Evolutionary conservation across 2,888 invertebrate species (phyloP).

Genomic region (Rotaria magnacalcarata): DNA sequence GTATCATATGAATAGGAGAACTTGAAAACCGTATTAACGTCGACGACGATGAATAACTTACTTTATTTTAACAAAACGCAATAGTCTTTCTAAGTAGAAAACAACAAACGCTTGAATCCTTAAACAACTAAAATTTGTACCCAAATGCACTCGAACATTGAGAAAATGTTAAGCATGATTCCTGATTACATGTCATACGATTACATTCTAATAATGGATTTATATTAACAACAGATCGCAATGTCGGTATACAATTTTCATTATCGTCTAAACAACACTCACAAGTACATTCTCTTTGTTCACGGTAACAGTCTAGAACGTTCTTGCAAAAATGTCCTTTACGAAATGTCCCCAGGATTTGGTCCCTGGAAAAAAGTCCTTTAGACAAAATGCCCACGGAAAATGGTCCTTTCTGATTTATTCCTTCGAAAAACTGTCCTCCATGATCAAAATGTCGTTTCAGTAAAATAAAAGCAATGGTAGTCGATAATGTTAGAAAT

Average conservation of each 20-base stretch:
- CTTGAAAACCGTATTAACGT: not conserved
- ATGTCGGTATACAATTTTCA: not conserved
- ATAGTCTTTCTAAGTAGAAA: not conserved
- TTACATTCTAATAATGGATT: not conserved
- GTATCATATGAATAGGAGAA: not conserved
- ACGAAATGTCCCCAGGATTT: too few species aligned
- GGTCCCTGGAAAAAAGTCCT: too few species aligned
- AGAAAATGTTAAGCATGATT: not conserved
- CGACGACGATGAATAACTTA: not conserved
- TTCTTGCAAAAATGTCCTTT: too few species aligned
- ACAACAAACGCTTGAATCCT: not conserved
- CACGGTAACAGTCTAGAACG: too few species aligned
- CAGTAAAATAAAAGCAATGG: too few species aligned
- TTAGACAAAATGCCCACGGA: too few species aligned
- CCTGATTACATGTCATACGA: not conserved
- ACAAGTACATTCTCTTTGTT: not conserved
- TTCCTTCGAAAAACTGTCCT: too few species aligned
- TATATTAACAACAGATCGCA: not conserved
- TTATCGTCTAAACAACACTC: conserved; percentile 3
- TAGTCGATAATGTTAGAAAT: too few species aligned
- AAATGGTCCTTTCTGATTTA: too few species aligned
- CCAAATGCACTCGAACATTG: not conserved
- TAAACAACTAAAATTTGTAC: not conserved
- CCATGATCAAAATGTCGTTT: too few species aligned
- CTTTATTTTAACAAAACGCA: not conserved